Conservation (phyloP, 2,888 invertebrate species). For the Rhamphomyia laevipes region DNA sequence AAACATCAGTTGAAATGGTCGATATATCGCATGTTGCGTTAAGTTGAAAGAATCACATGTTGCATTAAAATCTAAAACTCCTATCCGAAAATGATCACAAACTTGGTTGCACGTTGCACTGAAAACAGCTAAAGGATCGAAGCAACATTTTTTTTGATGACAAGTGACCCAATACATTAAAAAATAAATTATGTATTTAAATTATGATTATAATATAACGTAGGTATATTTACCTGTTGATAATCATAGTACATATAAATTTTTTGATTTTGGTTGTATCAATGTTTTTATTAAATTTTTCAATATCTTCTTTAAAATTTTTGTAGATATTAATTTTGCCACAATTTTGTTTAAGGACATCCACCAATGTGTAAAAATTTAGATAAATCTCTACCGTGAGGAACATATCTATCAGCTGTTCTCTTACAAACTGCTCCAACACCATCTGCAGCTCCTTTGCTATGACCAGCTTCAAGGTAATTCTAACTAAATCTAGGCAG, state of each 20-base stretch:
- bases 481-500: constrained; percentile 20
- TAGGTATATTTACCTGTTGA: too few species aligned
- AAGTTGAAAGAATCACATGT: too few species aligned
- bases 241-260: constrained; percentile 6
- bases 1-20: too few species aligned
- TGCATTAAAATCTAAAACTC: too few species aligned
- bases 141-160: too few species aligned
- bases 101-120: too few species aligned
- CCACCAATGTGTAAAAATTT: constrained; percentile 17
- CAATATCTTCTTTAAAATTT: background rate
- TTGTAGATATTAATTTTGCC: constrained; percentile 9
- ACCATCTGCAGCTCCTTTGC: constrained; percentile 27
- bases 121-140: too few species aligned
- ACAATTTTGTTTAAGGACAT: constrained; percentile 15
- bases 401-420: constrained; percentile 24
- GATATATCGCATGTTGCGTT: too few species aligned
- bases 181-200: too few species aligned
- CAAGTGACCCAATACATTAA: too few species aligned
- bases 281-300: background rate
- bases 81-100: too few species aligned
- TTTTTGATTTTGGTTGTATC: background rate
- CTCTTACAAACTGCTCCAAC: constrained; percentile 26
- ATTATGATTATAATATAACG: too few species aligned
- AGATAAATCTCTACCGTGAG: constrained; percentile 22
- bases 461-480: constrained; percentile 23